Conservation (phyloP, 2,113 vertebrate genomes). For the Sebastes schlegelii region DNA sequence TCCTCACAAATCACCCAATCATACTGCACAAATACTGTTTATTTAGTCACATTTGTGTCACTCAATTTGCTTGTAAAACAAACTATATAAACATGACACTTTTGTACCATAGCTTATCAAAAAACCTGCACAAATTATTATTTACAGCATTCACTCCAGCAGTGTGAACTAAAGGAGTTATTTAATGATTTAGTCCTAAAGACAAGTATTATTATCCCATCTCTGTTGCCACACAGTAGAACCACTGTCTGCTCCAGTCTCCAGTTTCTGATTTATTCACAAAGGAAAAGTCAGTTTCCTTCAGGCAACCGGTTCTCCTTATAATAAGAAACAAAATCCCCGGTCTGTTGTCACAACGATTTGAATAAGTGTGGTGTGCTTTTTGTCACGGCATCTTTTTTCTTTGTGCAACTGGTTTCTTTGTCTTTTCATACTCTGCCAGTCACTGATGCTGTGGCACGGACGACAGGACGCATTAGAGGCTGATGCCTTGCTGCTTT, state of each 20-base stretch:
- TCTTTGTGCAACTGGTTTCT: constrained; percentile 77
- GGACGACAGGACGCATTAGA: constrained; percentile 28
- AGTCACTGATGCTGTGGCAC: constrained; percentile 18
- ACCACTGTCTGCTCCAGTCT: not conserved
- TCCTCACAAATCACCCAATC: not conserved
- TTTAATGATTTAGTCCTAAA: not conserved
- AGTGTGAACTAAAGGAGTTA: not conserved
- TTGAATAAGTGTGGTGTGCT: not conserved
- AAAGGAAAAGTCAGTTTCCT: constrained; percentile 17
- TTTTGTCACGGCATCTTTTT: constrained; percentile 38
- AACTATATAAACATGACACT: not conserved
- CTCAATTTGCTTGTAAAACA: not conserved
- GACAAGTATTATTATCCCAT: not conserved
- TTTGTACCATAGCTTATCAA: not conserved
- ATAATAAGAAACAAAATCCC: not conserved
- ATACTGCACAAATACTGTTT: not conserved
- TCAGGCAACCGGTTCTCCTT: not conserved
- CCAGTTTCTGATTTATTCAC: constrained; percentile 10
- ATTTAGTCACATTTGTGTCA: not conserved
- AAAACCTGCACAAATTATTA: not conserved
- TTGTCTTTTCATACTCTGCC: constrained; percentile 54
- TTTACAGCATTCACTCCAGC: not conserved
- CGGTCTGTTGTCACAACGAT: constrained; percentile 18
- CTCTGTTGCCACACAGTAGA: not conserved
- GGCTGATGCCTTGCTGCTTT: constrained; percentile 17